Percentiles rank a stretch among this genome's conserved stretches.
Evolutionary conservation across 2,113 vertebrate genomes (phyloP).

Genomic region (Clarias magur): DNA sequence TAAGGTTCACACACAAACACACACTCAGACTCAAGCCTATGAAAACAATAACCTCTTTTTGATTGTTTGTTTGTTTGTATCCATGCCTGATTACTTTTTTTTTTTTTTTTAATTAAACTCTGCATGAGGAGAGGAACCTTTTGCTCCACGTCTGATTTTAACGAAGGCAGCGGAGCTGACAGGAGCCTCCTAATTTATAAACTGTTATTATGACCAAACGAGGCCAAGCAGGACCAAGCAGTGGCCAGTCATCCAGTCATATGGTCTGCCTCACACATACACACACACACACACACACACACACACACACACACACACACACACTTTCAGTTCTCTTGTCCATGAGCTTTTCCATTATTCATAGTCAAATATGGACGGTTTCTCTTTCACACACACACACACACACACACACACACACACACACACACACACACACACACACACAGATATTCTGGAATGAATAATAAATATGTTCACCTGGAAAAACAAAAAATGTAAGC

Average conservation of each 20-base stretch:
- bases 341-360: slow-evolving; percentile 79
- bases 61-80: slow-evolving; percentile 58
- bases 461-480: slow-evolving; percentile 79
- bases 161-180: slow-evolving; percentile 76
- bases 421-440: slow-evolving; percentile 31
- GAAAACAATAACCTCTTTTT: slow-evolving; percentile 73
- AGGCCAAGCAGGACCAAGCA: slow-evolving; percentile 50
- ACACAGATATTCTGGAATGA: slow-evolving; percentile 76
- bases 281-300: slow-evolving; percentile 30
- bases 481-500: slow-evolving; percentile 67
- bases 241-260: slow-evolving; percentile 50
- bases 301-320: slow-evolving; percentile 68
- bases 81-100: slow-evolving; percentile 76
- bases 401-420: slow-evolving; percentile 24
- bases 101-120: slow-evolving; percentile 82
- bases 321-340: slow-evolving; percentile 69
- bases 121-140: slow-evolving; percentile 71
- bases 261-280: slow-evolving; percentile 18
- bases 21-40: slow-evolving; percentile 55
- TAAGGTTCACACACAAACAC: slow-evolving; percentile 55
- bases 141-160: slow-evolving; percentile 72
- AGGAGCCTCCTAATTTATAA: slow-evolving; percentile 79
- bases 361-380: slow-evolving; percentile 71
- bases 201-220: slow-evolving; percentile 72
- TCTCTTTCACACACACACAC: slow-evolving; percentile 51